Evolutionary conservation across 2,113 vertebrate species (phyloP).

Genomic region (Acinonyx jubatus): DNA sequence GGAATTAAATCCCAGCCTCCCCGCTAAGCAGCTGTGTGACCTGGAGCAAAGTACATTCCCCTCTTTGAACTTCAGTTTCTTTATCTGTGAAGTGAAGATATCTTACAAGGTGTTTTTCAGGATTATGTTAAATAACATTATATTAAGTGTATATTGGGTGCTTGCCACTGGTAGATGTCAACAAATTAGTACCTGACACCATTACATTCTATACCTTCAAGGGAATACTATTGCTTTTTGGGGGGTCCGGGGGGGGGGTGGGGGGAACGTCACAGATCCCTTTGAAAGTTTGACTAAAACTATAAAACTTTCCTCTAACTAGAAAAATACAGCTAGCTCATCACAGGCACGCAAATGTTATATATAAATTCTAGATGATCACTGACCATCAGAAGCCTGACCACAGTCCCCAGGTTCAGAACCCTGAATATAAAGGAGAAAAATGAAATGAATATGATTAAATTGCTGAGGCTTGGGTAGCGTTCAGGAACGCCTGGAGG

Average conservation of each 20-base stretch:
- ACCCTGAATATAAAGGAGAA: not conserved
- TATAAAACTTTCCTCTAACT: not conserved
- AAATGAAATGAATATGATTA: not conserved
- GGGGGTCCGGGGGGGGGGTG: too few relatives aligned
- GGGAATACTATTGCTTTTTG: not conserved
- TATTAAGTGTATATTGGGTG: not conserved
- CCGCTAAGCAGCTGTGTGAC: not conserved
- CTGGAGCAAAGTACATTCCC: not conserved
- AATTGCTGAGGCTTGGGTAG: not conserved
- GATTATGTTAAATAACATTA: not conserved
- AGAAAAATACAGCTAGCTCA: not conserved
- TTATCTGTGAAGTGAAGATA: not conserved
- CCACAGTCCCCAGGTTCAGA: not conserved
- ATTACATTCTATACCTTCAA: not conserved
- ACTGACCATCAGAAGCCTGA: not conserved
- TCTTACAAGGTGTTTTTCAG: not conserved
- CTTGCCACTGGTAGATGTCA: not conserved
- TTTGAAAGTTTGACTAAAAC: constrained; percentile 26
- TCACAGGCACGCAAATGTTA: not conserved
- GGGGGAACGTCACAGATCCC: not conserved
- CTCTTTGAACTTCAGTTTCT: not conserved
- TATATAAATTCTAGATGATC: not conserved
- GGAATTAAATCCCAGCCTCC: not conserved
- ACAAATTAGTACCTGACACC: not conserved
- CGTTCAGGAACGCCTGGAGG: not conserved